Base-by-base conservation (phyloP, 2,888 invertebrate species). In the Anodontia alba region DNA sequence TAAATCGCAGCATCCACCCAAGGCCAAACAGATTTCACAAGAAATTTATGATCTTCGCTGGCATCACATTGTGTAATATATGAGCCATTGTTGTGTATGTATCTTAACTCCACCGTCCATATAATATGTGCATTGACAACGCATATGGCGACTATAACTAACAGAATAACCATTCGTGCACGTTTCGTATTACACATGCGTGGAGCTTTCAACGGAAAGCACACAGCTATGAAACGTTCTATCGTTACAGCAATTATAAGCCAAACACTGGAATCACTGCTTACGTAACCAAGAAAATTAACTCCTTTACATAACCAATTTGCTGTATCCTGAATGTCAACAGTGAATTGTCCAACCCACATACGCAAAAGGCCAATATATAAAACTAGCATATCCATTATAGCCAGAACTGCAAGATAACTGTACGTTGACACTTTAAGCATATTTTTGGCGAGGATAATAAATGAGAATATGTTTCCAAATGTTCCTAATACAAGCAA, bases 201-300 rank as follows among this genome's bases (percentile, higher is more conserved):
- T 57, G 86, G 90, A 10, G 93, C 93, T 73, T 89, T 85, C 26
- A 94, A 89, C 2, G 94, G 94, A 72, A 91, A 89, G 62, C 92
- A 92, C 5, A 94, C 94, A 29, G 92, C 94, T 49, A 94, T 92
- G 76, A 91, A 93, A 26, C 94, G 83, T 78, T 94, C 94, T n/a
- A 92, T 90, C 0, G 94, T 94, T 5, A 94, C 92, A 0, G 93
- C 93, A 23, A 94, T 91, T 62, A 94, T 94, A 15, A 94, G 86
- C 94, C 94, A 94, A 0, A 93, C 94, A 1, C 93, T 93, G 42
- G 92, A 88, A 73, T 93, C 93, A 75, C 94, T 94, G 73, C 89
- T 88, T 51, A 92, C 90, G 73, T 92, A 94, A 5, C 91, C 92
- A 15, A 93, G 78, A 8, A 91, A 87, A 38, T 88, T 89, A 15